Conservation (phyloP, 2,888 invertebrate species). For the Hybos culiciformis region DNA sequence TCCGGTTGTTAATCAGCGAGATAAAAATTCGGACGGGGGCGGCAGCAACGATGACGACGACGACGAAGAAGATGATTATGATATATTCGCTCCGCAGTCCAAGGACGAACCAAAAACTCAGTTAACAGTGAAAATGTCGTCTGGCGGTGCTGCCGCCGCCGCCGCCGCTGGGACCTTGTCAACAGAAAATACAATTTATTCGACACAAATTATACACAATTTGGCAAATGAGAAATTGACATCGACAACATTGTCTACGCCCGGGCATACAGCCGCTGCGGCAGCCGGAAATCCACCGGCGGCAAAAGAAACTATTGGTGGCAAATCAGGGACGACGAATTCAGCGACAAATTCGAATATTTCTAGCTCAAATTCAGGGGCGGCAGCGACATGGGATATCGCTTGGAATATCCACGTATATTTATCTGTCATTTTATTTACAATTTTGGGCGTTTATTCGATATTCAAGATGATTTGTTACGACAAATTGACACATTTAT, state of each 20-base stretch:
- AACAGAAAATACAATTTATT: conserved; percentile 31
- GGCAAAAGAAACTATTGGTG: neutral
- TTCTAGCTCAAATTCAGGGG: conserved; percentile 16
- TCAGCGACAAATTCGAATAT: conserved; percentile 1
- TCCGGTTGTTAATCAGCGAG: neutral
- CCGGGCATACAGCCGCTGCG: conserved; percentile 14
- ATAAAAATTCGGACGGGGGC: conserved; percentile 8
- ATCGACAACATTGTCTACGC: neutral
- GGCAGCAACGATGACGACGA: conserved; percentile 10
- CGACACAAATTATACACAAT: conserved; percentile 44
- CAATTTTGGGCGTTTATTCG: conserved; percentile 69
- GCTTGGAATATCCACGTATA: conserved; percentile 90
- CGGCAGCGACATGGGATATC: conserved; percentile 52
- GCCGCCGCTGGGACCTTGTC: conserved; percentile 39
- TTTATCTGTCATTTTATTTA: conserved; percentile 70
- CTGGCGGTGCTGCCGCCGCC: neutral
- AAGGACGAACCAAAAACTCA: conserved; percentile 20
- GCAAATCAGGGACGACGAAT: neutral
- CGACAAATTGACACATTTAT: conserved; percentile 72
- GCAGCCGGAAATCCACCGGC: conserved; percentile 19
- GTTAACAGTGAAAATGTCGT: conserved; percentile 21
- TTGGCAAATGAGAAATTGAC: conserved; percentile 41
- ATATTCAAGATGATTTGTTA: conserved; percentile 76
- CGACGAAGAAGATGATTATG: conserved; percentile 10
- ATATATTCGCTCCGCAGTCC: conserved; percentile 1